Base-by-base conservation (phyloP, 2,888 invertebrate genomes). In the Sarcophaga subvicina region DNA sequence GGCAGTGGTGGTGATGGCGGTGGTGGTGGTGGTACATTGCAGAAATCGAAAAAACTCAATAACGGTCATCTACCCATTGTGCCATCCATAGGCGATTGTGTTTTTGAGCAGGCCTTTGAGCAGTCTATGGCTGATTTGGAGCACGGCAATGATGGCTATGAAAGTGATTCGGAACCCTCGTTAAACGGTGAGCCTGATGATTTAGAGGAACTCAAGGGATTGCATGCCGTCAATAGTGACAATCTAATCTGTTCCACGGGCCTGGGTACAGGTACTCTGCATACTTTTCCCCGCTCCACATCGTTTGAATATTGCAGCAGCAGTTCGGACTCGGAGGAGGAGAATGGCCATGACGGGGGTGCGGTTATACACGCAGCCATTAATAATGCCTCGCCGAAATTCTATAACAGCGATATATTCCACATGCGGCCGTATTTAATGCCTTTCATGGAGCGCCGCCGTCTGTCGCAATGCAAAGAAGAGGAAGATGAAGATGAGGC, bases 401-500 rank as follows among this genome's bases (percentile, higher is more conserved):
- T 88, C 45, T 88, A 89, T 64, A 86, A 89, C n/a, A 79, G 89
- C 4, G 91, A 91, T 22, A 87, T 91, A 17, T 91, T 92, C 79
- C 90, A 91, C 45, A 89, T 90, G 80, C 90, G 93, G 8, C 91
- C 93, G 1, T 90, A 92, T 77, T 93, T 95, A 60, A 94, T 95
- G 88, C 94, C 94, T 2, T 95, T 94, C 90, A 94, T 94, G 80
- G 95, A 95, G 89, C 94, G 96, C 6, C 94, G 96, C 49, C 95
- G 97, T 17, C 93, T 97, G 88, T 97, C 97, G 4, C 97, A 97
- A 93, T 97, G 97, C 92, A 95, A 96, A 85, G 97, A 97, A 92
- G 97, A 97, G 93, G 97, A 97, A 93, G 97, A 97, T 90, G 97
- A 97, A 91, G 96, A 97, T 78, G 96, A 96, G 88, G 90, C 89